phyloP scores from a whole-genome alignment of 1,140 invertebrate species.

The Branchinecta lindahli region DNA sequence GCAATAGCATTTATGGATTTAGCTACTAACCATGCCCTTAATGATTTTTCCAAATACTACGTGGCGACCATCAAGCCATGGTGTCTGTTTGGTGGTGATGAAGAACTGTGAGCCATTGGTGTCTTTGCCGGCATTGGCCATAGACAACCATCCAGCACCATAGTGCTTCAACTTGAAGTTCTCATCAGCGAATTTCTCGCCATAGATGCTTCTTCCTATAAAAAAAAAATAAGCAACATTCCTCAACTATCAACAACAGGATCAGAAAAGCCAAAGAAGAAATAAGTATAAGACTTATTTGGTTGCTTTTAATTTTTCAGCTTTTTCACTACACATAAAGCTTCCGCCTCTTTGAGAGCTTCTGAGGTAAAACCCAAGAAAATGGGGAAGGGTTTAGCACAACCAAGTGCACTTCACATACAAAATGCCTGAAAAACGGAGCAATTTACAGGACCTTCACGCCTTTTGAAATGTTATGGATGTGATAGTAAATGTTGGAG shows the following conservation, averaged over 20 bases:
- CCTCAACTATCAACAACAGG: neutral
- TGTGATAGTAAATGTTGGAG: no score
- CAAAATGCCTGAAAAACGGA: no score
- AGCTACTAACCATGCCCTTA: constrained; percentile 57
- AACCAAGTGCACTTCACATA: no score
- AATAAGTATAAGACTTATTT: neutral
- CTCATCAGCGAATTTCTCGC: constrained; percentile 82
- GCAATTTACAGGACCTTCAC: no score
- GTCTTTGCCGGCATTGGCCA: constrained; percentile 91
- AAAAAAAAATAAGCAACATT: constrained; percentile 24
- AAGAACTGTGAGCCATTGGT: constrained; percentile 99
- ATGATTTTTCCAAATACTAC: constrained; percentile 93
- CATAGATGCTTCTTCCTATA: constrained; percentile 77
- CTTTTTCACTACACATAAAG: constrained; percentile 19
- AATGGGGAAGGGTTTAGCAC: no score
- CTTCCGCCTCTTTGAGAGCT: constrained; percentile 21
- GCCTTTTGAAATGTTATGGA: no score
- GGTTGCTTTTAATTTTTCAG: constrained; percentile 1
- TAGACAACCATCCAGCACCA: constrained; percentile 86
- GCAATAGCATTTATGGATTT: no score
- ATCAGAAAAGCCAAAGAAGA: no score
- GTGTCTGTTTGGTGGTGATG: constrained; percentile 75
- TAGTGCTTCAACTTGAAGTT: constrained; percentile 97
- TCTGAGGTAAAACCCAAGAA: neutral
- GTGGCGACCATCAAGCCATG: constrained; percentile 90